phyloP scores from a whole-genome alignment of 2,113 vertebrate genomes.

The Electrona antarctica region DNA sequence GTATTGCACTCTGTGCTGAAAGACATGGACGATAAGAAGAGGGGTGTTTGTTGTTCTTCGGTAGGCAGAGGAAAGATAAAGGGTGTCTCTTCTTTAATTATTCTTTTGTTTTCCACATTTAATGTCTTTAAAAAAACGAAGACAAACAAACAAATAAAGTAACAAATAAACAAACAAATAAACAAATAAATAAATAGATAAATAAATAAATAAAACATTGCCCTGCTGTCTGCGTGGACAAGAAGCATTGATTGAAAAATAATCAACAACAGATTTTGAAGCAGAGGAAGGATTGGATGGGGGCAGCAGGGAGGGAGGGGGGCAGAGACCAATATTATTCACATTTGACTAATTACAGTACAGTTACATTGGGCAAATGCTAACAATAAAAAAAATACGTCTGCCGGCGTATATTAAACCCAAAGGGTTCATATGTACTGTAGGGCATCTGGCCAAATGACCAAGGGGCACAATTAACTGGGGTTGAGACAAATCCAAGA shows the following conservation, averaged over 20 bases:
- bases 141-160: too few species aligned
- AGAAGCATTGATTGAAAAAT: slow-evolving; percentile 65
- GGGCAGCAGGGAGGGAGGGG: slow-evolving; percentile 59
- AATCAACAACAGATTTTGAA: slow-evolving; percentile 61
- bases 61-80: slow-evolving; percentile 37
- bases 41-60: slow-evolving; percentile 15
- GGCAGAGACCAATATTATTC: slow-evolving; percentile 75
- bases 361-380: slow-evolving; percentile 70
- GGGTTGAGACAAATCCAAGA: slow-evolving; percentile 60
- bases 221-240: slow-evolving; percentile 49
- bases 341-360: slow-evolving; percentile 78
- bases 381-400: slow-evolving; percentile 78
- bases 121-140: slow-evolving; percentile 45
- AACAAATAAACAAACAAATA: too few species aligned
- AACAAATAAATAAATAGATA: too few species aligned
- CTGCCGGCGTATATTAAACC: slow-evolving; percentile 59
- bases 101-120: slow-evolving; percentile 28
- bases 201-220: slow-evolving; percentile 1
- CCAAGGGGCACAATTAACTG: slow-evolving; percentile 75
- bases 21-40: slow-evolving; percentile 27
- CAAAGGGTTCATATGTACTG: slow-evolving; percentile 55
- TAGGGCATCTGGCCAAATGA: slow-evolving; percentile 70
- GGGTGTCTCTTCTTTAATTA: slow-evolving; percentile 20
- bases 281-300: slow-evolving; percentile 28
- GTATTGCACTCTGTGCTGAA: slow-evolving; percentile 46